Conservation (phyloP, 2,113 vertebrate species). For the Nycticorax nycticorax region DNA sequence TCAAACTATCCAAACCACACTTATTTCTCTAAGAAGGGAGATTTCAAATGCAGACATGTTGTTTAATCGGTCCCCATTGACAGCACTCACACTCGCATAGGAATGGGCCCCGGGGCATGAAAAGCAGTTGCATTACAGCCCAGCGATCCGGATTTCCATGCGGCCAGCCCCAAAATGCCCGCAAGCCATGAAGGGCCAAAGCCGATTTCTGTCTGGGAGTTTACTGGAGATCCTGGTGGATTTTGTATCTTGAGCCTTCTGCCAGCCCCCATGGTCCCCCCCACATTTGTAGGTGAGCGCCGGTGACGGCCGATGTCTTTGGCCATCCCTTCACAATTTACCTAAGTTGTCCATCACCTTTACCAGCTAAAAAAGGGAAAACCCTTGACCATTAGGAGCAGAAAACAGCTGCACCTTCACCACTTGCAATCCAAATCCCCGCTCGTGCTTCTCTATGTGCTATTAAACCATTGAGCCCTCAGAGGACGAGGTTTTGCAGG, state of each 20-base stretch:
- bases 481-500: background rate
- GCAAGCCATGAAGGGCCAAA: background rate
- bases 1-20: background rate
- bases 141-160: background rate
- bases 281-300: fast-evolving
- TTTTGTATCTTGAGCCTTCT: background rate
- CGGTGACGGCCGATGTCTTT: fast-evolving
- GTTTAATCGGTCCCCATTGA: background rate
- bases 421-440: background rate
- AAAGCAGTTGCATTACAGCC: background rate
- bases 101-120: background rate
- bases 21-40: background rate
- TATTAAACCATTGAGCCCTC: background rate
- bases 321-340: background rate
- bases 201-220: fast-evolving
- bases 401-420: background rate
- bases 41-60: background rate
- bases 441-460: background rate
- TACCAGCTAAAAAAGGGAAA: background rate
- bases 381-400: background rate
- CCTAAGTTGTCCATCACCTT: background rate
- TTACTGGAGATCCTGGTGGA: background rate
- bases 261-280: background rate
- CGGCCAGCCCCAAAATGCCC: background rate
- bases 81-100: background rate